These are phyloP conservation scores for Temnothorax longispinosus DNA, from an alignment of 1,140 invertebrate species.

Conservation along the genomic window DNA sequence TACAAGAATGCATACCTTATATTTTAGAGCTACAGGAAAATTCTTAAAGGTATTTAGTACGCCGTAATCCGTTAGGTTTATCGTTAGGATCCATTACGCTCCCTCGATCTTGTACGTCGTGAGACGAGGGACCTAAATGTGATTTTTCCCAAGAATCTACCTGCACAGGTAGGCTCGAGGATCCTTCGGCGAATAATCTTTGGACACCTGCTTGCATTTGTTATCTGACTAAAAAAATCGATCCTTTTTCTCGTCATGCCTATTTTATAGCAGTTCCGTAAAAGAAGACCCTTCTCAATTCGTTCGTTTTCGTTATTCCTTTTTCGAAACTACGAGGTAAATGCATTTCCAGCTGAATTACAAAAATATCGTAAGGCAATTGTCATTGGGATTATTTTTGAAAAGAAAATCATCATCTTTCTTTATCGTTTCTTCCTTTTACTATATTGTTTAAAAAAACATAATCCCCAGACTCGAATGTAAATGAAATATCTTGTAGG, in stretches of 20 bases:
- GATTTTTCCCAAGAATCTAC: constrained; percentile 4
- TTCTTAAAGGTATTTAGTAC: background rate
- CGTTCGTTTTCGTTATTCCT: background rate
- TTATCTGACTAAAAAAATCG: background rate
- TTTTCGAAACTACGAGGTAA: background rate
- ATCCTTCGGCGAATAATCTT: background rate
- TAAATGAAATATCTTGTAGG: too few relatives aligned
- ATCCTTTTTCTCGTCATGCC: background rate
- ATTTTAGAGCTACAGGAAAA: background rate
- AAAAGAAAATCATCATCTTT: too few relatives aligned
- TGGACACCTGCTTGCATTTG: background rate
- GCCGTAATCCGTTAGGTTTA: background rate
- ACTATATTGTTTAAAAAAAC: too few relatives aligned
- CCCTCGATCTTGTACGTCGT: background rate
- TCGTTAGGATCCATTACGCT: background rate
- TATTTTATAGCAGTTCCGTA: background rate
- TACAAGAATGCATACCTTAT: background rate
- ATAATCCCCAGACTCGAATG: too few relatives aligned
- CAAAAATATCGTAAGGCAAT: background rate
- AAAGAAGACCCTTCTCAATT: background rate
- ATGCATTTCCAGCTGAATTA: background rate
- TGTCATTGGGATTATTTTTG: too few relatives aligned
- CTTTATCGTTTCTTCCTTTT: too few relatives aligned
- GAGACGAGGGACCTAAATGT: background rate
- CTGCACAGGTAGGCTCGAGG: background rate